These are phyloP conservation scores for Macrosteles quadrilineatus DNA, from an alignment of 1,140 invertebrate genomes.

Conservation along the genomic window DNA sequence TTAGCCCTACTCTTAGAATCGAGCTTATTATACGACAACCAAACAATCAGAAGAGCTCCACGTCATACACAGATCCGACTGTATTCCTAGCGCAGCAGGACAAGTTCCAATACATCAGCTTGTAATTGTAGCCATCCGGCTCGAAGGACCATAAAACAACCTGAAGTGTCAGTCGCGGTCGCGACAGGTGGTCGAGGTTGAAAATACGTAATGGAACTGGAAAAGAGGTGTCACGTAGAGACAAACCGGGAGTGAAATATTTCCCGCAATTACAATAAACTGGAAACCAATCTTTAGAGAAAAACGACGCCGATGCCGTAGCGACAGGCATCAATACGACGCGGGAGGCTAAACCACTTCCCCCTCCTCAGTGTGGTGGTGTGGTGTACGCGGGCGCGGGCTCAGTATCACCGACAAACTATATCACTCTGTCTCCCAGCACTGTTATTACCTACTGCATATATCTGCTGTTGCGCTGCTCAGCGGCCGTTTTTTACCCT, in stretches of 20 bases:
- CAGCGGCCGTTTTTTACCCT: constrained; percentile 9
- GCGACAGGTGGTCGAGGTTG: constrained; percentile 17
- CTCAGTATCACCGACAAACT: not conserved
- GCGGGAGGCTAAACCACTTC: not conserved
- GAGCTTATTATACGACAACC: too few species aligned
- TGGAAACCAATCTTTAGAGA: constrained; percentile 20
- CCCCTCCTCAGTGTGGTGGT: too few species aligned
- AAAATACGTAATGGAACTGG: constrained; percentile 17
- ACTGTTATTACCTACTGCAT: constrained; percentile 14
- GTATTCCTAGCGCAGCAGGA: too few species aligned
- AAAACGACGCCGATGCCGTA: not conserved
- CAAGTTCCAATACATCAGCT: not conserved
- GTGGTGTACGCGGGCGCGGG: too few species aligned
- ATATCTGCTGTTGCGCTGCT: constrained; percentile 1
- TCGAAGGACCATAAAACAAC: too few species aligned
- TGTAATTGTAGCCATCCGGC: not conserved
- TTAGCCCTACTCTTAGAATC: too few species aligned
- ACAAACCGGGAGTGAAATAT: constrained; percentile 23
- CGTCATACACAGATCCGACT: too few species aligned
- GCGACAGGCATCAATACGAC: constrained; percentile 17
- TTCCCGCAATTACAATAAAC: constrained; percentile 23
- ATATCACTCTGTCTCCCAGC: constrained; percentile 9
- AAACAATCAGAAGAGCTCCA: too few species aligned
- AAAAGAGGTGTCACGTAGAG: constrained; percentile 16
- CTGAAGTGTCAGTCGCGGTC: not conserved